Conservation (phyloP, 2,797 vertebrate species). For the Microhierax caerulescens region DNA sequence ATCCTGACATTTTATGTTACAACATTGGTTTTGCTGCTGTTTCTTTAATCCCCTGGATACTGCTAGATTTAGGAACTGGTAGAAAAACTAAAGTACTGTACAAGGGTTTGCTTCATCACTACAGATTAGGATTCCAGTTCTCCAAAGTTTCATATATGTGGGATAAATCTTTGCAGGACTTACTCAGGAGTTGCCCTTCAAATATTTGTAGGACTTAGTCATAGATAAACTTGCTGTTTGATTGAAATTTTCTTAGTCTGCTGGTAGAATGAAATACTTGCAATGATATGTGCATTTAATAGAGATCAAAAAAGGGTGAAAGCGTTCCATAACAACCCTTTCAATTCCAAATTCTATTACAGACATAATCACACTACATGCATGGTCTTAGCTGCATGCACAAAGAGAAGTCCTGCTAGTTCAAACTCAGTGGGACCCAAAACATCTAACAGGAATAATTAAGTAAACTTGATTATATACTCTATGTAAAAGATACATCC, state of each 20-base stretch:
- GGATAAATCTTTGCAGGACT: not conserved
- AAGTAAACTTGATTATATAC: not conserved
- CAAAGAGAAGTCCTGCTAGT: not conserved
- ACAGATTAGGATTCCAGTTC: not conserved
- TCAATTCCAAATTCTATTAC: not conserved
- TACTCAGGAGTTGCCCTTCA: not conserved
- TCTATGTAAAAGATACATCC: not conserved
- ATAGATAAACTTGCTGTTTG: not conserved
- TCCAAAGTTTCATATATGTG: not conserved
- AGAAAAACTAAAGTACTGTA: not conserved
- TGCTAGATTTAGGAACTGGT: not conserved
- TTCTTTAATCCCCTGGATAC: not conserved
- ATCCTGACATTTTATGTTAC: not conserved
- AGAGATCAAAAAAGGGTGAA: not conserved
- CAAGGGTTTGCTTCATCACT: not conserved
- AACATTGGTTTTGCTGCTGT: not conserved
- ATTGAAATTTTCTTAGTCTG: not conserved
- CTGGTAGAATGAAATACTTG: not conserved
- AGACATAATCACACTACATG: not conserved
- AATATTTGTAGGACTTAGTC: not conserved
- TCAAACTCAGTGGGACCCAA: not conserved
- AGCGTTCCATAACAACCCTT: not conserved
- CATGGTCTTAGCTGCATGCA: not conserved
- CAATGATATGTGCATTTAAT: not conserved
- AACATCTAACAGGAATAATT: rapidly evolving